Base-by-base conservation (phyloP, 1,140 invertebrate genomes). In the Scaptomyza pallida region DNA sequence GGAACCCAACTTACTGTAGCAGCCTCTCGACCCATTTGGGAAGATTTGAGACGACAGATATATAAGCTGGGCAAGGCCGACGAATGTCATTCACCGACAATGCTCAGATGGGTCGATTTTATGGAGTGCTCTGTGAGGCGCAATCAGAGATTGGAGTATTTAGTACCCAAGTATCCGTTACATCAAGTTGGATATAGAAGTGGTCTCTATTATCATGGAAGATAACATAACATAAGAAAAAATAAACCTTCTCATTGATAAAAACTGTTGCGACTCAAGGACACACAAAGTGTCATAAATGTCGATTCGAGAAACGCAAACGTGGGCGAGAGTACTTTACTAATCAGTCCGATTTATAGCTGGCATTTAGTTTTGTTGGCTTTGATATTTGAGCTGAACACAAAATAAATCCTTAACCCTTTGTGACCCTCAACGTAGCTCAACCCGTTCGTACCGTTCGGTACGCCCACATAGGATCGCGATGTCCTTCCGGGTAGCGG, bases 301-400 rank as follows among this genome's bases (percentile, higher is more conserved):
- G 52, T 4, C 23, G 17, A 55, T 19, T 44, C 17, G 43, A 19
- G 41, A 17, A 23, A 5, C 37, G 19, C 33, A n/a, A 33, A 52
- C 23, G 59, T n/a, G 75, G 82, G 82, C 82, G 82, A 88, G 83
- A 72, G 68, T 62, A 88, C 83, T 88, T 88, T 88, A 67, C 83
- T 89, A 88, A 88, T 88, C 82, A 64, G 82, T 60, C 83, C 70
- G 78, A 88, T 88, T 88, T 88, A 88, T 78, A 59, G 78, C 61
- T 60, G 78, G 78, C 83, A 88, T 89, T 86, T 88, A 88, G 78
- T 89, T 88, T 88, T 88, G 82, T 88, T 82, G 55, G 68, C 47
- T 61, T 61, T 56, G 63, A 72, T 75, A 63, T 64, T 60, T 78
- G 76, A 13, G 56, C 44, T 17, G 47, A 43, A 13, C 62, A 2